Evolutionary conservation across 2,797 vertebrate genomes (phyloP).

Genomic region (Protosalanx chinensis): DNA sequence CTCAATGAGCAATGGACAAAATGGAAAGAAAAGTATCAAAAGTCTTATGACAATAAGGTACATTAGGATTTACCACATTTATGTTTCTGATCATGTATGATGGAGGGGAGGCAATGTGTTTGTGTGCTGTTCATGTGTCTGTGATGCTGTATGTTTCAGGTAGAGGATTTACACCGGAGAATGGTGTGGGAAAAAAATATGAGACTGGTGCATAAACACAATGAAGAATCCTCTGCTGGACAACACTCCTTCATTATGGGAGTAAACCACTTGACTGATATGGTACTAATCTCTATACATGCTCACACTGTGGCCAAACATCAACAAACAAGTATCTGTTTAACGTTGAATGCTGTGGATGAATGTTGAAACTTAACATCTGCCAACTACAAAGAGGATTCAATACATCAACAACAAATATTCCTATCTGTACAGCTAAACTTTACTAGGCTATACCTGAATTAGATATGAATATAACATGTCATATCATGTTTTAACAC

Average conservation of each 20-base stretch:
- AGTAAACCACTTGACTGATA: constrained; percentile 72
- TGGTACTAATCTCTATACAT: constrained; percentile 56
- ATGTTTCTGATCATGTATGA: neutral
- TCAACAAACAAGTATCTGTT: neutral
- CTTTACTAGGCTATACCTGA: neutral
- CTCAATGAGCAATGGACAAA: constrained; percentile 52
- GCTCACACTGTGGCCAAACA: neutral
- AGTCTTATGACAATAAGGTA: constrained; percentile 57
- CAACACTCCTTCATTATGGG: constrained; percentile 66
- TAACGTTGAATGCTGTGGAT: neutral
- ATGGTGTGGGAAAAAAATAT: constrained; percentile 70
- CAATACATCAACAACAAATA: too few relatives aligned
- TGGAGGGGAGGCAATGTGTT: neutral
- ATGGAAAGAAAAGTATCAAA: constrained; percentile 54
- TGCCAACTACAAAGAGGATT: neutral
- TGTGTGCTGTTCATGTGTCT: neutral
- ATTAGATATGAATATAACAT: constrained; percentile 11
- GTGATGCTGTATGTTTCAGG: constrained; percentile 40
- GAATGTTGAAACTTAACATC: neutral
- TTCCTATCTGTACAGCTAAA: too few relatives aligned
- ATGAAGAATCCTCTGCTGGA: constrained; percentile 59
- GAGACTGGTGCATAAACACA: constrained; percentile 61
- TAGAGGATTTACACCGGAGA: constrained; percentile 56
- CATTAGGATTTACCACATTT: neutral
- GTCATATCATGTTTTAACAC: neutral